Percentiles rank a stretch among this genome's conserved stretches.
phyloP scores from a whole-genome alignment of 2,888 invertebrate genomes.

The Pseudanteris insignis region DNA sequence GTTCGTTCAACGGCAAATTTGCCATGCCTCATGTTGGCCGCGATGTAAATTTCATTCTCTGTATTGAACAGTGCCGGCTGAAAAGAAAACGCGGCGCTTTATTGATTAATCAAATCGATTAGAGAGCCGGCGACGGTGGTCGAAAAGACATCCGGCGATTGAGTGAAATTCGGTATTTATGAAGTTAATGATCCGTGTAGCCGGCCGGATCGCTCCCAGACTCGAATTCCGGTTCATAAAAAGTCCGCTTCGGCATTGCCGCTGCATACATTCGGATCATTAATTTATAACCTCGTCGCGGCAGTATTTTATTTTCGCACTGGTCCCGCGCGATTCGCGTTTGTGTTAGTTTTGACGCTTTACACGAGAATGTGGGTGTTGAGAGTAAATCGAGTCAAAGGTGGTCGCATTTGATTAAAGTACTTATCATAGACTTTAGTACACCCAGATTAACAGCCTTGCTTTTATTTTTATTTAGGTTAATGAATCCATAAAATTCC shows the following conservation, averaged over 20 bases:
- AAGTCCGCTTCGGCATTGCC: conserved; percentile 20
- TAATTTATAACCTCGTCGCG: conserved; percentile 23
- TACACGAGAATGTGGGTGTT: conserved; percentile 31
- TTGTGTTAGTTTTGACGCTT: conserved; percentile 25
- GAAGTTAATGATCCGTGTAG: conserved; percentile 35
- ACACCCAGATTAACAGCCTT: background rate
- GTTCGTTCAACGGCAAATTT: conserved; percentile 45
- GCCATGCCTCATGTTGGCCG: conserved; percentile 44
- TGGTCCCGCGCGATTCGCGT: conserved; percentile 13
- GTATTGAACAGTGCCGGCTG: conserved; percentile 36
- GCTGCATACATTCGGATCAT: conserved; percentile 27
- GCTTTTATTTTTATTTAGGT: background rate
- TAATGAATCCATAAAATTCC: no score
- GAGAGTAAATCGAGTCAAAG: conserved; percentile 10
- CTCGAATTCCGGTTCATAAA: conserved; percentile 31
- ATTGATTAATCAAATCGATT: no score
- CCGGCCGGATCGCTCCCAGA: conserved; percentile 14
- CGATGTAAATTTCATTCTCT: conserved; percentile 42
- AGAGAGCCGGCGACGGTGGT: no score
- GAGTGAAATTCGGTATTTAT: conserved; percentile 29
- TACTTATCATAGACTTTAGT: conserved; percentile 8
- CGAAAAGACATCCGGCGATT: no score
- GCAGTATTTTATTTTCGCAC: conserved; percentile 24
- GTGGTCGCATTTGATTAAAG: conserved; percentile 17
- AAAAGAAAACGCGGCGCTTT: conserved; percentile 19